Base-by-base conservation (phyloP, 1,140 invertebrate species). In the Cephus cinctus region DNA sequence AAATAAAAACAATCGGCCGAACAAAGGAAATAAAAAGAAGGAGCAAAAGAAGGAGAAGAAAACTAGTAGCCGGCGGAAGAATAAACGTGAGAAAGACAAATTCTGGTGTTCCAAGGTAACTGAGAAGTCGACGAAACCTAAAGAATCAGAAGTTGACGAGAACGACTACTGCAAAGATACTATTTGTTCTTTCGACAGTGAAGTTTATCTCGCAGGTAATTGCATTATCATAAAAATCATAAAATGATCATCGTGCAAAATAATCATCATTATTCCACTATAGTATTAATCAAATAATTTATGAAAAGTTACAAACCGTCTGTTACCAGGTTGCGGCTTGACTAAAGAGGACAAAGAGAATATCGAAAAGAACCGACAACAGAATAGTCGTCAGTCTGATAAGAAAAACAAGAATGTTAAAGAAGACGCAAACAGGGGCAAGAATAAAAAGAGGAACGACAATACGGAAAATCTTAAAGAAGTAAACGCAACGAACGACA, bases 141-240 rank as follows among this genome's bases (percentile, higher is more conserved):
- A n/a, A 0, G 30, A 48, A 12, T 6, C 12, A 8, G 38, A 59
- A n/a, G 19, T 31, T 16, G 18, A 20, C 3, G 3, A 4, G 9
- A n/a, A 30, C 6, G 31, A 59, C 11, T 6, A 5, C 8, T 57
- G 52, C 22, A n/a, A n/a, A n/a, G 36, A 47, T 0, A 57, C 55
- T 4, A 47, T 62, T 43, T 67, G 65, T 18, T 64, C 64, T 1
- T 47, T 49, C 14, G 52, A 68, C 22, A 70, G 49, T 20, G 22
- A 42, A 23, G 19, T 69, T 1, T 43, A 49, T 40, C 27, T 67
- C 1, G 39, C 39, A 48, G 57, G 65, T 67, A 57, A 21, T 22
- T 21, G 20, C 16, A 41, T n/a, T 36, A 16, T 11, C 35, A 16
- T 11, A 8, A 27, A 27, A 27, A n/a, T 27, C 25, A n/a, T 8